Base-by-base conservation (phyloP, 2,797 vertebrate species). In the Meriones psammophilus region DNA sequence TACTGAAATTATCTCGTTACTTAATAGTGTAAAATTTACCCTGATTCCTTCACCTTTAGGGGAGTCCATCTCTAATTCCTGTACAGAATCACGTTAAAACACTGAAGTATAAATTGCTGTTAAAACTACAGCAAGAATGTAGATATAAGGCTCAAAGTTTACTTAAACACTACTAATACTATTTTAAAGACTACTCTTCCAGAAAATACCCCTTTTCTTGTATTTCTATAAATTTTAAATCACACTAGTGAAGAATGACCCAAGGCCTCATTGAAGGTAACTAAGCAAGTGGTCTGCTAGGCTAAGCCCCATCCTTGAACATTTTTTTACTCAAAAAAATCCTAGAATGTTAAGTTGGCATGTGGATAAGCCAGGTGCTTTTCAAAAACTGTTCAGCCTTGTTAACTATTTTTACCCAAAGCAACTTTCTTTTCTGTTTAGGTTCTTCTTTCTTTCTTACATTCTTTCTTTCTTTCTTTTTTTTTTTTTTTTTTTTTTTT, bases 311-410 rank as follows among this genome's bases (percentile, higher is more conserved):
- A 46, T 24, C 28, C 56, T 30, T 33, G 8, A 92, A 36, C 39
- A 26, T 0, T 73, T 91, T 68, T 56, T 88, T 94, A 92, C 50
- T 94, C 83, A 58, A 91, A 50, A 50, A 97, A 92, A 2, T 66
- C 78, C 10, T 22, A 69, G 14, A 1, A 39, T 79, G 92, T 60
- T 85, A 85, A 92, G 77, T 50, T 80, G 80, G 39, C 20, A 60
- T 15, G 2, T 96, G 42, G 20, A 33, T 91, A 30, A 91, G 8
- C 7, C 39, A 90, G 74, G 10, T 68, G 42, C 22, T 83, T 92
- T 92, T 88, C 68, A 92, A 58, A 92, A 85, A 79, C 56, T 20
- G 50, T 93, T 88, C 8, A 46, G 14, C 64, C 66, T 77, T 80
- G n/a, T 85, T 94, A 36, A 46, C n/a, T 56, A 91, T 76, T 78